Base-by-base conservation (phyloP, 92 coral and sea anemone genomes). In the Pocillopora grandis region DNA sequence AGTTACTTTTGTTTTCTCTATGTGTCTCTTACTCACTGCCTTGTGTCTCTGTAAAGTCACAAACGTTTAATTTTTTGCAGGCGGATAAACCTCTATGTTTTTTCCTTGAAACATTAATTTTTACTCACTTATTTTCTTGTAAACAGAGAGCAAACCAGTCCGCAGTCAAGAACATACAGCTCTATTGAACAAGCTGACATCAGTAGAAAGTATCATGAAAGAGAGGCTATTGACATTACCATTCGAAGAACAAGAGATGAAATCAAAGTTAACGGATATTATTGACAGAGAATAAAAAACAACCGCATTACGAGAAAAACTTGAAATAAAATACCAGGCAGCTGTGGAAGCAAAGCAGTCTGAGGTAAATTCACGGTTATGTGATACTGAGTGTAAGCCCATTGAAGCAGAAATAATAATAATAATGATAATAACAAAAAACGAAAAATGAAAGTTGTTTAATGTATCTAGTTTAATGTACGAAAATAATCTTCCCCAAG, bases 141-240 rank as follows among this genome's bases (percentile, higher is more conserved):
- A 17, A n/a, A 12, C 35, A 83, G 93, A 66, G 1, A 69, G 65
- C 13, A 87, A 79, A 58, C 76, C 75, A 12, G 78, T 73, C 7
- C 79, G 83, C 33, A 82, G 35, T 14, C 84, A 87, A 58, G 85
- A 80, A 2, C 84, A 87, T 48, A 80, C 83, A 16, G 71, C 83
- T 31, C 88, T 94, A 52, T 69, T 88, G 60, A 89, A 92, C n/a
- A 84, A 72, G 55, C 83, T 94, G 92, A 85, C 81, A 42, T 77
- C 89, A 37, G 71, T 94, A 62, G 87, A 78, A 55, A 66, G 37
- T 21, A 90, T 96, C 85, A 89, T 96, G 88, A 94, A 87, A 62
- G 96, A 96, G 77, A 91, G 82, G 71, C 94, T 96, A 65, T 89
- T 96, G 71, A 96, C 95, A 71, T 77, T 92, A 19, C 93, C 98